phyloP scores from a whole-genome alignment of 2,113 vertebrate species.

The Eolophus roseicapilla region DNA sequence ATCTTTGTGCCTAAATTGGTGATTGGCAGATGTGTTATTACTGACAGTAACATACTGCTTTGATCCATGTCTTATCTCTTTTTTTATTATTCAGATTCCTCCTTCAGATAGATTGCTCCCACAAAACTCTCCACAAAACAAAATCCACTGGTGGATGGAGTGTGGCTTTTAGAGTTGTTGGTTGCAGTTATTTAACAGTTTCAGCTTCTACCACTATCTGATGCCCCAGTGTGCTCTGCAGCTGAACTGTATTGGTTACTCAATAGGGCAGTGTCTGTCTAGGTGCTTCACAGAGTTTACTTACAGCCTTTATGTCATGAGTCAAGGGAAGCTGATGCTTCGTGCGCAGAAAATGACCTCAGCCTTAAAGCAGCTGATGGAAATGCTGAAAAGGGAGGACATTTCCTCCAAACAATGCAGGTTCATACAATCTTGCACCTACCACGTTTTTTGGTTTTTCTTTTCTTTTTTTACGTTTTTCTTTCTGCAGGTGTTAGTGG shows the following conservation, averaged over 20 bases:
- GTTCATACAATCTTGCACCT: background rate
- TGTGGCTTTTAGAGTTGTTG: background rate
- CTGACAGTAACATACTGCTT: background rate
- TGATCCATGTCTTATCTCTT: background rate
- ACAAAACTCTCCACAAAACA: background rate
- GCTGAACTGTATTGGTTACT: background rate
- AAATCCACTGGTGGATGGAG: background rate
- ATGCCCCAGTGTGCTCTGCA: background rate
- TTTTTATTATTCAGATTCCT: background rate
- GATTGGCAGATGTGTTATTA: background rate
- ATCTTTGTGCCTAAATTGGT: background rate
- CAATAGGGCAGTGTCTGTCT: background rate
- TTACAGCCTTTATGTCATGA: background rate
- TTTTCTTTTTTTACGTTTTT: background rate
- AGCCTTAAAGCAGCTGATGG: background rate
- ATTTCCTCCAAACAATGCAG: background rate
- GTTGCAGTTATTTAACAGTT: background rate
- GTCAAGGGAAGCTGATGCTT: background rate
- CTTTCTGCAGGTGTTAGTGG: slow-evolving; percentile 89
- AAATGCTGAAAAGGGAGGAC: background rate
- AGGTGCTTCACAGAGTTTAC: background rate
- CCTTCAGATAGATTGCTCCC: background rate
- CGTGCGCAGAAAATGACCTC: background rate
- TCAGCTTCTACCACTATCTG: background rate
- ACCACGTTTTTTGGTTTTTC: no score